Evolutionary conservation across 2,888 invertebrate genomes (phyloP), one percentile per base, ranked within the genome.

Genomic region (Pocota personata): DNA sequence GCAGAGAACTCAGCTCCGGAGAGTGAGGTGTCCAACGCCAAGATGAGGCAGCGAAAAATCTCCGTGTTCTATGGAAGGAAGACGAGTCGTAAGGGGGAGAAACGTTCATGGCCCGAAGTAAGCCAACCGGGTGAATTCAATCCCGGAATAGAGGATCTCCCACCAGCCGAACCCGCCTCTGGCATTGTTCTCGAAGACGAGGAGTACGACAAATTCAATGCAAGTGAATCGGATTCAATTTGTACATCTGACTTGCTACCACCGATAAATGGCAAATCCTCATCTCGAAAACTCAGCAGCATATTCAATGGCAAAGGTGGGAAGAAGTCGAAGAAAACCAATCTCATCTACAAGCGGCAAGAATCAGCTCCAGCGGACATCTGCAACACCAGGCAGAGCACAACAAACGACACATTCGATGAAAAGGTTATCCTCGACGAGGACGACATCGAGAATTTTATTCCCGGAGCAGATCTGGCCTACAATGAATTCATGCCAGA

Each of bases 361-460:
- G 90, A 91, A 5, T 93, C 93, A 0, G 89, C 90, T 4, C 92
- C 92, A 16, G 91, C 88, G 0, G 89, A 89, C 12, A 78, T 43
- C 3, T 77, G 69, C 55, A 64, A 1, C 48, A 50, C 66, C 19
- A 57, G 43, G 10, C 10, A 14, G 35, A 35, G 37, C 8, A 30
- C 24, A 19, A n/a, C 64, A 30, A 32, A 66, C 5, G 67, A 64
- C 7, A 1, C 67, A 12, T 87, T 89, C 35, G 90, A 91, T 27
- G 94, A 94, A 72, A 94, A 93, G 78, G 92, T 94, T 0, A 93
- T 94, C 87, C 91, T 94, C 0, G 91, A 94, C 83, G 94, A 95
- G 87, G 94, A 95, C 77, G 94, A 92, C 79, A 89, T 92, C 91
- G 88, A 94, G 92, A 90, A 94, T 92, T 92, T 93, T 91, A 89